Percentiles rank a stretch among this genome's conserved stretches.
These are phyloP conservation scores for Ditylenchus weischeri DNA, from an alignment of 2,888 invertebrate species.

Conservation along the genomic window DNA sequence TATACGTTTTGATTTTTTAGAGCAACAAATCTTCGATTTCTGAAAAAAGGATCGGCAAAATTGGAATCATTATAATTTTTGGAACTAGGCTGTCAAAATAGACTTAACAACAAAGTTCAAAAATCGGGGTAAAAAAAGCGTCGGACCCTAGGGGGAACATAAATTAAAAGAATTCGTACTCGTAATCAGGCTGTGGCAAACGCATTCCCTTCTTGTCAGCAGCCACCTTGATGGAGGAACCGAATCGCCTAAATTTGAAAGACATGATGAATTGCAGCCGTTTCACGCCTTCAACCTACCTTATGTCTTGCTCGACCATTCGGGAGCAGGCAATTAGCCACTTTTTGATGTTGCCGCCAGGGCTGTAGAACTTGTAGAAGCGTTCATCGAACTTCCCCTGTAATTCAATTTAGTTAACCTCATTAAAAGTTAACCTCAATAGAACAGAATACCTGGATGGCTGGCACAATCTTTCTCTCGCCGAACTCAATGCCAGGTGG, in stretches of 20 bases:
- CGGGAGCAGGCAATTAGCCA: constrained; percentile 24
- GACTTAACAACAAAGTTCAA: too few species aligned
- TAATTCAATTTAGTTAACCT: neutral
- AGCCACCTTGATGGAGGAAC: constrained; percentile 1
- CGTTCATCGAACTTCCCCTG: constrained; percentile 17
- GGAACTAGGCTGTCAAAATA: too few species aligned
- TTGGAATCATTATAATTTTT: too few species aligned
- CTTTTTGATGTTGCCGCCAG: constrained; percentile 13
- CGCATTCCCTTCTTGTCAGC: constrained; percentile 16
- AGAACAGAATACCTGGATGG: neutral
- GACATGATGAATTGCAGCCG: too few species aligned
- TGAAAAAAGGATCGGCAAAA: too few species aligned
- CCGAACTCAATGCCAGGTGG: constrained; percentile 13
- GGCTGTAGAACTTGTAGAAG: constrained; percentile 3
- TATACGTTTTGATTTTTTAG: too few species aligned
- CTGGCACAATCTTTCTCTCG: constrained; percentile 1
- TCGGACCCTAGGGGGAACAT: neutral
- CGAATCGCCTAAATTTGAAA: neutral
- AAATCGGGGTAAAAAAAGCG: too few species aligned
- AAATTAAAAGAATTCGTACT: too few species aligned
- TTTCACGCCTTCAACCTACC: constrained; percentile 17
- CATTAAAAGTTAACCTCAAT: neutral
- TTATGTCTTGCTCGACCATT: constrained; percentile 4
- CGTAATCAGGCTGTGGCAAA: constrained; percentile 12
- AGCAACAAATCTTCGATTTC: too few species aligned